Base-by-base conservation (phyloP, 2,888 invertebrate species). In the Erpobdella octoculata region DNA sequence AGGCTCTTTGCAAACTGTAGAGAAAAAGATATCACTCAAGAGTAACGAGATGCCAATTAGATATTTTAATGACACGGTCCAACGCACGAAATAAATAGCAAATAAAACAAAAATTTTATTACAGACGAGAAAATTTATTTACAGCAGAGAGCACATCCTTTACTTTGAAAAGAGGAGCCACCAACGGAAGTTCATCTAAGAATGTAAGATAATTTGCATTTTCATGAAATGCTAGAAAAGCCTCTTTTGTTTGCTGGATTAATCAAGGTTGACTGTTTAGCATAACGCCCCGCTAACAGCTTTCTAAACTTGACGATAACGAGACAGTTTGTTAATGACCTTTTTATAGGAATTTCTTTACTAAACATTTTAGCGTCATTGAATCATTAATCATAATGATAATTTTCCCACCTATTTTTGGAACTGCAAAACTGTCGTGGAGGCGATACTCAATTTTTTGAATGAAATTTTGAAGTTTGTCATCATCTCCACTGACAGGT, bases 401-500 rank as follows among this genome's bases (percentile, higher is more conserved):
- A 0, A 12, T 31, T 33, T 33, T 8, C 71, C 36, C 87, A 92
- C 93, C 90, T 87, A 95, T 86, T 85, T 89, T 91, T 59, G 94
- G 93, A 80, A 91, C 93, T 15, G 89, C 89, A 85, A 96, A 96
- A 66, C 93, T 92, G 75, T 91, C 90, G 80, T 96, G 95, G 70
- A 96, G 86, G 80, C 89, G 86, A 81, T 95, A 95, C 35, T 94
- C 90, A 67, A 87, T 86, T 87, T 91, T 93, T 74, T 95, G 94
- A 72, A 95, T 89, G 86, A 91, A 96, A 81, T 90, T 88, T 79
- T 91, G 89, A 78, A 96, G 91, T 80, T 91, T 48, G 76, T 90
- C 89, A 53, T 67, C 64, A 78, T 91, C 90, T 76, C 90, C 89
- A 80, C 93, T 92, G 76, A 89, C 88, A 71, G 94, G 94, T 80